Evolutionary conservation across 2,888 invertebrate species (phyloP).

Genomic region (Chalcis sispes): DNA sequence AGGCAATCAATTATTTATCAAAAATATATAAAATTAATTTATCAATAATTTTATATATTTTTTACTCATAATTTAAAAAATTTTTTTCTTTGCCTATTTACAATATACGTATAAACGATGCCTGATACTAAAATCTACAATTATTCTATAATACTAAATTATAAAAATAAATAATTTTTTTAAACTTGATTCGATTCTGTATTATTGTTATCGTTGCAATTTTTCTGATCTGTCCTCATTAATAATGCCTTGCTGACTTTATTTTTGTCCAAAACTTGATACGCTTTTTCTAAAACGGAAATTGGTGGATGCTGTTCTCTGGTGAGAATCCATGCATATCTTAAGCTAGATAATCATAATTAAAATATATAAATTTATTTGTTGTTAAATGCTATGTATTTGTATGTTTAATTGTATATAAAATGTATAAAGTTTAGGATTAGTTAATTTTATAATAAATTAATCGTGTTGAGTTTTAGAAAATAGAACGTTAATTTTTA

Average conservation of each 20-base stretch:
- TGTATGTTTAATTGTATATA: too few relatives aligned
- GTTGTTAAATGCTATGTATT: neutral
- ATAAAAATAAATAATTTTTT: neutral
- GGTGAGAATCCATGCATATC: conserved; percentile 81
- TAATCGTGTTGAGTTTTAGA: too few relatives aligned
- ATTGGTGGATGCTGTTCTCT: conserved; percentile 79
- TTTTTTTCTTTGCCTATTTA: conserved; percentile 36
- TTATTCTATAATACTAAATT: neutral
- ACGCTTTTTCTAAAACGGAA: conserved; percentile 80
- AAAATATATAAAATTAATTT: too few relatives aligned
- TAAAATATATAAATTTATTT: too few relatives aligned
- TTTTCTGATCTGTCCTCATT: conserved; percentile 81
- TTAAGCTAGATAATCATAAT: conserved; percentile 64
- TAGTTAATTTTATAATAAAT: too few relatives aligned
- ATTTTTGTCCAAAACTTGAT: conserved; percentile 79
- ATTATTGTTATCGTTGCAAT: conserved; percentile 73
- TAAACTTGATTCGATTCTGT: conserved; percentile 39
- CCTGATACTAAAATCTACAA: conserved; percentile 24
- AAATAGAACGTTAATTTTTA: too few relatives aligned
- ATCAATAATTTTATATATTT: neutral
- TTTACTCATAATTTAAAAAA: neutral
- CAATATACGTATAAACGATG: conserved; percentile 10
- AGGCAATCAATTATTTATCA: too few relatives aligned
- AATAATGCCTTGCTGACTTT: conserved; percentile 80
- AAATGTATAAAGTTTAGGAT: too few relatives aligned